Evolutionary conservation across 2,888 invertebrate species (phyloP).

Genomic region (Caenorhabditis macrosperma): DNA sequence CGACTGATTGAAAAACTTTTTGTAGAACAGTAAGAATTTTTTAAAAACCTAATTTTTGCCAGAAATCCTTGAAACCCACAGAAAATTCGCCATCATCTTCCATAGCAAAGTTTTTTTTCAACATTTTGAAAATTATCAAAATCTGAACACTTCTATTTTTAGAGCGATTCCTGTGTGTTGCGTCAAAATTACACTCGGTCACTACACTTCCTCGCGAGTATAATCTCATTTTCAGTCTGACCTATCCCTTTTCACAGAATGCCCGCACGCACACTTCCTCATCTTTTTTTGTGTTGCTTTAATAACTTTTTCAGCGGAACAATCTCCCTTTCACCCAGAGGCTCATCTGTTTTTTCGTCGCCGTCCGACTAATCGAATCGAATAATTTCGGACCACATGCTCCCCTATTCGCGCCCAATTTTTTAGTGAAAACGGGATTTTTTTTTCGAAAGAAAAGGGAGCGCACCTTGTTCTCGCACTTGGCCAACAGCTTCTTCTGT

Average conservation of each 20-base stretch:
- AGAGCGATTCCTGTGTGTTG: no score
- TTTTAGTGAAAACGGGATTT: not conserved
- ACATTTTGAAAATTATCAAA: no score
- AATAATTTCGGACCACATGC: constrained; percentile 27
- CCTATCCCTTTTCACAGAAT: not conserved
- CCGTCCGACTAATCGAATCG: constrained; percentile 31
- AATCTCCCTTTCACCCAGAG: not conserved
- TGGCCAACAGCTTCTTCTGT: constrained; percentile 93
- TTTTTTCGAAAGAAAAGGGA: constrained; percentile 3
- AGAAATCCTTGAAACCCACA: no score
- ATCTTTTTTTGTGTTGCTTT: not conserved
- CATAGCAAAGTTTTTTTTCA: no score
- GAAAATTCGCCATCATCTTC: no score
- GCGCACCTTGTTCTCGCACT: constrained; percentile 93
- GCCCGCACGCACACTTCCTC: not conserved
- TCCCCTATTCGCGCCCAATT: constrained; percentile 5
- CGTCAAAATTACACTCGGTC: no score
- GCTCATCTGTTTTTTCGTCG: constrained; percentile 24
- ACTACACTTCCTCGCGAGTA: not conserved
- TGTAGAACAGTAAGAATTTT: no score
- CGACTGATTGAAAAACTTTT: no score
- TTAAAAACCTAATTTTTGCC: no score
- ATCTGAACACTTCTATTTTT: no score
- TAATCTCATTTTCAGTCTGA: not conserved
- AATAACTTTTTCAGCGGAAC: not conserved